Percentiles rank a stretch among this genome's conserved stretches.
Conservation (phyloP, 2,113 vertebrate species). For the Tyrannus savana region DNA sequence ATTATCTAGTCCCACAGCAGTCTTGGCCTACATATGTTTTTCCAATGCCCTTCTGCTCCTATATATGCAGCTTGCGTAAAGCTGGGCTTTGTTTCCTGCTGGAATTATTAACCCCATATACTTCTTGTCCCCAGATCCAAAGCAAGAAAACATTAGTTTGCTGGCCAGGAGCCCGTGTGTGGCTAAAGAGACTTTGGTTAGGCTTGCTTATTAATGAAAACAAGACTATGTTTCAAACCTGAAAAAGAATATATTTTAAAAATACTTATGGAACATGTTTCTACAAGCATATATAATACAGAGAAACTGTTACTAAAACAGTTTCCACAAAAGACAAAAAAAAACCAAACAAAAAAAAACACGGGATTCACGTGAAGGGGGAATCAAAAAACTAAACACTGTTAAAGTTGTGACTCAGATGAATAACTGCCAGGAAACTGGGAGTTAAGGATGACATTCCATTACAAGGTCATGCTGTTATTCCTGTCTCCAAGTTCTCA, state of each 20-base stretch:
- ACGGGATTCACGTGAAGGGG: neutral
- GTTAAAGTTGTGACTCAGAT: constrained; percentile 1
- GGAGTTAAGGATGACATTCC: neutral
- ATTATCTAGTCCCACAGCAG: neutral
- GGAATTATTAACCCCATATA: neutral
- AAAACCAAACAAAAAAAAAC: rapidly evolving
- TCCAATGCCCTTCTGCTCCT: neutral
- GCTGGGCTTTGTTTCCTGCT: neutral
- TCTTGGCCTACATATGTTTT: neutral
- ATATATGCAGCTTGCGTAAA: neutral
- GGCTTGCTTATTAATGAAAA: neutral
- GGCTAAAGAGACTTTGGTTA: neutral
- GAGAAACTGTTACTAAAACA: neutral
- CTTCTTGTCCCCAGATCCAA: neutral
- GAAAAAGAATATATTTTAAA: neutral
- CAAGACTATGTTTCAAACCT: neutral
- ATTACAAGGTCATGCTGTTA: neutral
- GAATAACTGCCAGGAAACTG: neutral
- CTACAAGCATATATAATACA: neutral
- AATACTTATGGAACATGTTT: rapidly evolving
- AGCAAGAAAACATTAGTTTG: neutral
- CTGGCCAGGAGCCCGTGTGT: neutral
- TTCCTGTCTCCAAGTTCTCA: neutral
- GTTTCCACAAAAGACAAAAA: neutral
- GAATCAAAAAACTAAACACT: neutral